A percentile compares a stretch with the other conserved stretches of the same genome.
Evolutionary conservation across 2,888 invertebrate genomes (phyloP).

Genomic region (Diadromus collaris): DNA sequence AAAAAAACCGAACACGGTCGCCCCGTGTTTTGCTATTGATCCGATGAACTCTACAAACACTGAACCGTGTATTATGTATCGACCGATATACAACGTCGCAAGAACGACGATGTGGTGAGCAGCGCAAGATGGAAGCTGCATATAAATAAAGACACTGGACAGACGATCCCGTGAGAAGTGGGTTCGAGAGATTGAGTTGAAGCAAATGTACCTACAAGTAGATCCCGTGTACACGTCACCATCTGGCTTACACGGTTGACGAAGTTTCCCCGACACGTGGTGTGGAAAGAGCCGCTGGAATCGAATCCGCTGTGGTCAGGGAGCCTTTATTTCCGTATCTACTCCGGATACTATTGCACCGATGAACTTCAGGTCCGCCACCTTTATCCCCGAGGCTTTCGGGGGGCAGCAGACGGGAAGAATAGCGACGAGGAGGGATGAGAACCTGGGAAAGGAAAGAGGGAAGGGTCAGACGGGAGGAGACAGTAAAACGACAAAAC

Average conservation of each 20-base stretch:
- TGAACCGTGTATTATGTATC: not conserved
- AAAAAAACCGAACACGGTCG: not conserved
- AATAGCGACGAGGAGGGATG: conserved; percentile 15
- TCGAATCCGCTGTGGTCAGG: conserved; percentile 5
- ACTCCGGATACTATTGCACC: conserved; percentile 16
- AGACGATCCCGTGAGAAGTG: not conserved
- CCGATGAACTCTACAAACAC: conserved; percentile 4
- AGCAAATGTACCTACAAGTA: conserved; percentile 27
- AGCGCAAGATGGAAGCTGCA: not conserved
- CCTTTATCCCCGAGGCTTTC: conserved; percentile 16
- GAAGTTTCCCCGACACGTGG: conserved; percentile 25
- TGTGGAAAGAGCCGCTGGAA: conserved; percentile 10
- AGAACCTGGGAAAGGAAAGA: not conserved
- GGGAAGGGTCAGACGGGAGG: conserved; percentile 3
- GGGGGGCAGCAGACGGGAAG: not conserved
- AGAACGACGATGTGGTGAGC: not conserved
- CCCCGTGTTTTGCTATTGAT: not conserved
- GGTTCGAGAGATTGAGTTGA: conserved; percentile 12
- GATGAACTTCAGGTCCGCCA: conserved; percentile 15
- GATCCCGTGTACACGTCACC: not conserved
- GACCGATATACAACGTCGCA: not conserved
- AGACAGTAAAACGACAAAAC: conserved; percentile 36
- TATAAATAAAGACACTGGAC: not conserved
- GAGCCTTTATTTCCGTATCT: conserved; percentile 44
- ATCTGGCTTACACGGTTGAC: conserved; percentile 43